Percentiles rank a stretch among this genome's conserved stretches.
Conservation (phyloP, 2,797 vertebrate species). For the Helicolenus hilgendorfi region DNA sequence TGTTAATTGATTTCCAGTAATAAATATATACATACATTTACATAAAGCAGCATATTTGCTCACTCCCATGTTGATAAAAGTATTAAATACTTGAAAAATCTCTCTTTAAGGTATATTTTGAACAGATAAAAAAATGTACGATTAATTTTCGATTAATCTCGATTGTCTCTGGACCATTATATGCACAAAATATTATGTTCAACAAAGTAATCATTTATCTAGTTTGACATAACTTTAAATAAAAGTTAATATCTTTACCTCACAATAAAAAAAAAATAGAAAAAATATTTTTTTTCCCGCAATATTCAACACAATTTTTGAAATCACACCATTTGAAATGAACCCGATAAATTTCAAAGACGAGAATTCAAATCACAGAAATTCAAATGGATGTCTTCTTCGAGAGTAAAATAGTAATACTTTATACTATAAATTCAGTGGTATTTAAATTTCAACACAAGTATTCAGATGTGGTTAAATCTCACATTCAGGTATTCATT, state of each 20-base stretch:
- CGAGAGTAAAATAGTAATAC: not conserved
- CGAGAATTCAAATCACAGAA: not conserved
- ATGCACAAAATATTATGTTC: too few species aligned
- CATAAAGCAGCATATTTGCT: too few species aligned
- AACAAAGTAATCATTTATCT: too few species aligned
- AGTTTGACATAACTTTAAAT: too few species aligned
- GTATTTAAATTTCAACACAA: not conserved
- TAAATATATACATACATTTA: too few species aligned
- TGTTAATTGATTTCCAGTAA: too few species aligned
- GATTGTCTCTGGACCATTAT: too few species aligned
- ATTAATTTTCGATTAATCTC: too few species aligned
- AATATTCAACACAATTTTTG: not conserved
- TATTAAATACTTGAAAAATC: too few species aligned
- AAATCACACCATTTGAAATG: not conserved
- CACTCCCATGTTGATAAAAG: too few species aligned
- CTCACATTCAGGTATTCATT: not conserved
- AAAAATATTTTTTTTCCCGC: rapidly evolving
- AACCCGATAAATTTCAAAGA: not conserved
- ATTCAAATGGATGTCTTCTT: not conserved
- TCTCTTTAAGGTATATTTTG: too few species aligned
- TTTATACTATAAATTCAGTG: not conserved
- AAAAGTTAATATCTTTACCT: not conserved
- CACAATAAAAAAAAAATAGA: not conserved
- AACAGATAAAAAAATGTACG: too few species aligned
- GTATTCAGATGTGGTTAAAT: not conserved